phyloP scores from a whole-genome alignment of 2,113 vertebrate species.

The Boleophthalmus pectinirostris region DNA sequence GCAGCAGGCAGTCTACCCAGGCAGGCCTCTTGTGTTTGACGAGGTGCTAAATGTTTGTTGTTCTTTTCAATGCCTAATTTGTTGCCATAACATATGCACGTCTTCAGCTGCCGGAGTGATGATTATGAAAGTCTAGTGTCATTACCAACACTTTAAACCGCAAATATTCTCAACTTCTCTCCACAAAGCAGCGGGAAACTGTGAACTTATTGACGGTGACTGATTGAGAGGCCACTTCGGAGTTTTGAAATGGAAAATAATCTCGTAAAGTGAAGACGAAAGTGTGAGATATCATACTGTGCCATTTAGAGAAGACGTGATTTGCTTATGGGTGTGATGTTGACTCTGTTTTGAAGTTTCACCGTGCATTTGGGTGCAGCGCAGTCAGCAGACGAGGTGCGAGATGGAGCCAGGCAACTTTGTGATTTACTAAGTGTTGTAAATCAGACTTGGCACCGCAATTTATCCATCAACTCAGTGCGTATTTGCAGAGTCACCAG shows the following conservation, averaged over 20 bases:
- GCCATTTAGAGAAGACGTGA: neutral
- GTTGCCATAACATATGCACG: conserved; percentile 64
- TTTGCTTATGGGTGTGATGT: neutral
- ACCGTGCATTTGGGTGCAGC: neutral
- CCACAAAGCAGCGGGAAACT: conserved; percentile 22
- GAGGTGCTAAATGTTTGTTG: conserved; percentile 72
- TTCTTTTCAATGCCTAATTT: conserved; percentile 67
- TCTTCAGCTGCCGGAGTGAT: conserved; percentile 61
- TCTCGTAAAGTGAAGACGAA: neutral
- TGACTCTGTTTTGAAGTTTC: neutral
- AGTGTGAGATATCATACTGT: conserved; percentile 27
- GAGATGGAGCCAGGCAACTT: neutral
- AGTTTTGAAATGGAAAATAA: conserved; percentile 1
- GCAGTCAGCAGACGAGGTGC: neutral
- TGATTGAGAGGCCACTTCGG: conserved; percentile 35
- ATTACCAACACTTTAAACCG: conserved; percentile 40
- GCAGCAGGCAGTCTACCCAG: conserved; percentile 59
- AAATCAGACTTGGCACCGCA: neutral
- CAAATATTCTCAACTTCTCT: conserved; percentile 44
- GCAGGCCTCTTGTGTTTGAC: conserved; percentile 65
- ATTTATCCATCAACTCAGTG: neutral
- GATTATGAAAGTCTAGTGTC: conserved; percentile 50
- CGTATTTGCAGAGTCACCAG: neutral
- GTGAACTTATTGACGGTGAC: conserved; percentile 44
- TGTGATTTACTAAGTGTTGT: neutral